Percentiles rank a stretch among this genome's conserved stretches.
phyloP scores from a whole-genome alignment of 2,888 invertebrate species.

The Saturnia pavonia region DNA sequence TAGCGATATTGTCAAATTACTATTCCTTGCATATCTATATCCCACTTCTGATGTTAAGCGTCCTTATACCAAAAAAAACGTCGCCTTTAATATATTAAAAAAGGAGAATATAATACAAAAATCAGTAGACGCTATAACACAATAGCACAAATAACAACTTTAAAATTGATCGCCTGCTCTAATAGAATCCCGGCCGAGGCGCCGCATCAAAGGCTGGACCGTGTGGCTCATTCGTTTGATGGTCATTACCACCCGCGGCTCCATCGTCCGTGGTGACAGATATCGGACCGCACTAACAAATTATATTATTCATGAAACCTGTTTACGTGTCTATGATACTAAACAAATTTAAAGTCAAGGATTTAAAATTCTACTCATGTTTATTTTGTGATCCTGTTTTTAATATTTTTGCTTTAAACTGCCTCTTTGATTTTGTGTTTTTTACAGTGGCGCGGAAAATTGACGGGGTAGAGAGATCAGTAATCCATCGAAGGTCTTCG shows the following conservation, averaged over 20 bases:
- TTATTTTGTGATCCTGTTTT: background rate
- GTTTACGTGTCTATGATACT: conserved; percentile 9
- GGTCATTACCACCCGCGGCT: conserved; percentile 47
- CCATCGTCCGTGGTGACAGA: conserved; percentile 48
- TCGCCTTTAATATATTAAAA: background rate
- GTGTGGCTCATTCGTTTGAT: conserved; percentile 31
- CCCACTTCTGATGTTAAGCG: background rate
- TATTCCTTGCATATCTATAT: background rate
- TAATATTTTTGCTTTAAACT: background rate
- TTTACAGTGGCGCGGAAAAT: too few relatives aligned
- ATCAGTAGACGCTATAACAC: conserved; percentile 9
- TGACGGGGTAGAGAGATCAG: too few relatives aligned
- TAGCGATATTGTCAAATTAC: background rate
- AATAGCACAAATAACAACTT: conserved; percentile 13
- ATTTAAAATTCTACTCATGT: background rate
- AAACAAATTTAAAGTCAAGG: background rate
- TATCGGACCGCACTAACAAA: conserved; percentile 29
- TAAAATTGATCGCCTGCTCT: conserved; percentile 11
- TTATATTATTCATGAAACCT: conserved; percentile 31
- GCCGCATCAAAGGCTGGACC: conserved; percentile 20
- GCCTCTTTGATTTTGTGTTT: background rate
- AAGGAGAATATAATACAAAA: background rate
- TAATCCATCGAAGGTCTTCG: too few relatives aligned
- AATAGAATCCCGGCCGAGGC: conserved; percentile 17
- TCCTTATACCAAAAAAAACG: background rate